Conservation (phyloP, 2,113 vertebrate genomes). For the Colius striatus region DNA sequence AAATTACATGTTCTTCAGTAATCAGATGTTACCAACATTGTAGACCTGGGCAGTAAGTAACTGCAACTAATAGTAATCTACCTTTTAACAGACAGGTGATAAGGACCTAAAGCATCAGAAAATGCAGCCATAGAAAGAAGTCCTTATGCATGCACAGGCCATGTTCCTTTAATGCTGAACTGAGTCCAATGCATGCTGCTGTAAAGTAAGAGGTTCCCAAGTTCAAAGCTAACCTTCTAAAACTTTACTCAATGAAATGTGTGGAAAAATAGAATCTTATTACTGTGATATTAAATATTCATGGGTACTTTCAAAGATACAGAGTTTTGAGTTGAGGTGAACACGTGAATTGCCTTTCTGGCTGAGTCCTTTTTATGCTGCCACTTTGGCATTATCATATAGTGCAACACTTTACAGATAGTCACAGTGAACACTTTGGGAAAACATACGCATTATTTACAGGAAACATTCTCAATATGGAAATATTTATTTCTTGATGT, state of each 20-base stretch:
- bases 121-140: neutral
- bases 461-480: neutral
- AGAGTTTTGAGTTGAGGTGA: neutral
- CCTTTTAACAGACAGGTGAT: neutral
- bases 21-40: neutral
- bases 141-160: neutral
- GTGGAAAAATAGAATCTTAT: neutral
- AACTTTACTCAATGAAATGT: neutral
- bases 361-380: neutral
- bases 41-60: neutral
- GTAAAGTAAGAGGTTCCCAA: neutral
- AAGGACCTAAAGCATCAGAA: neutral
- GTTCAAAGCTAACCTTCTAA: neutral
- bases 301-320: neutral
- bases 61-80: neutral
- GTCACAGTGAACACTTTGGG: neutral
- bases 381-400: neutral
- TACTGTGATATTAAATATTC: constrained; percentile 37
- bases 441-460: neutral
- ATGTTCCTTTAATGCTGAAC: neutral
- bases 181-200: neutral
- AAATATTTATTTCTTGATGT: neutral
- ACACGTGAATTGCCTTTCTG: neutral
- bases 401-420: neutral
- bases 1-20: neutral